These are phyloP conservation scores for Atrichornis clamosus DNA, from an alignment of 2,113 vertebrate species.

Conservation along the genomic window DNA sequence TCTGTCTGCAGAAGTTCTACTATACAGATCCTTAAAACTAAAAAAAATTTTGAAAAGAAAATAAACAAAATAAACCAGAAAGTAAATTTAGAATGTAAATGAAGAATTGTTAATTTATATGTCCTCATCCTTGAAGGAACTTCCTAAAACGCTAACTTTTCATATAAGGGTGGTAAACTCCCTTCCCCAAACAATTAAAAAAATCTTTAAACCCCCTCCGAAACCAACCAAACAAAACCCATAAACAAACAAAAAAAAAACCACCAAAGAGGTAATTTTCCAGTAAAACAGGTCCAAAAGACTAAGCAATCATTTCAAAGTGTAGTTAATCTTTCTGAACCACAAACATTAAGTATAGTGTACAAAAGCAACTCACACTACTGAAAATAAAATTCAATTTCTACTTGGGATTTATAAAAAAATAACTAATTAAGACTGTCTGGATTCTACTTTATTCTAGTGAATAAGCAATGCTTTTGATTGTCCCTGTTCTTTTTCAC, in stretches of 20 bases:
- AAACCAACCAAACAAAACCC: background rate
- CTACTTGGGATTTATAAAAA: background rate
- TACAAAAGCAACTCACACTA: background rate
- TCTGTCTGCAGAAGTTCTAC: background rate
- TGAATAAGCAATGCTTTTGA: background rate
- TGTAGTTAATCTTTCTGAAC: background rate
- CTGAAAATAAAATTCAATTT: conserved; percentile 6
- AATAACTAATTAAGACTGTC: background rate
- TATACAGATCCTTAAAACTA: background rate
- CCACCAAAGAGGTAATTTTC: background rate
- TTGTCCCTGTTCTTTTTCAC: background rate
- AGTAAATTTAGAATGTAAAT: background rate
- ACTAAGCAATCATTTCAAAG: background rate
- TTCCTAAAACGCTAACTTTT: background rate
- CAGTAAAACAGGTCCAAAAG: background rate
- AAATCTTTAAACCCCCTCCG: fast-evolving
- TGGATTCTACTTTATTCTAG: background rate
- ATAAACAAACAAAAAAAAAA: background rate
- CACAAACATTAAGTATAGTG: background rate
- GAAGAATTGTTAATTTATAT: background rate
- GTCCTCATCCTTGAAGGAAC: background rate
- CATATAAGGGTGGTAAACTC: background rate
- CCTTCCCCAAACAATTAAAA: background rate
- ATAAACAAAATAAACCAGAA: background rate
- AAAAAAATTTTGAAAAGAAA: background rate